Percentiles rank a stretch among this genome's conserved stretches.
Conservation (phyloP, 2,797 vertebrate genomes). For the Heteromormyrus szaboi region DNA sequence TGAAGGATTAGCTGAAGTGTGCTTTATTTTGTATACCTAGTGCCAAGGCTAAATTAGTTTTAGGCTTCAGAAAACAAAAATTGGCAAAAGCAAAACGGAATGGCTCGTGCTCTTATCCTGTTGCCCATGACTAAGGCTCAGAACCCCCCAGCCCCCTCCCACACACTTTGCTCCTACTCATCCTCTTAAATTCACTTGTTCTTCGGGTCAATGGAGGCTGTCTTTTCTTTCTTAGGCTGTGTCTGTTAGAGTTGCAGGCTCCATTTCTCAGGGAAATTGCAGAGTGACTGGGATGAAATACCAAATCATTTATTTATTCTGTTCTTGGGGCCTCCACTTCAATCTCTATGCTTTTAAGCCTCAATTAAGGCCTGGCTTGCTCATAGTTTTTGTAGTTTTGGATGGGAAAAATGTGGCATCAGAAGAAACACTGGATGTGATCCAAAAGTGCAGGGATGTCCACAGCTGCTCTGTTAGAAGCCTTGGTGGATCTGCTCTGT, state of each 20-base stretch:
- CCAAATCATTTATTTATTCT: not conserved
- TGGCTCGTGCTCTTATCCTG: not conserved
- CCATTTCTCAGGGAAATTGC: not conserved
- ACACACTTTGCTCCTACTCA: not conserved
- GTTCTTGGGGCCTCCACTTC: not conserved
- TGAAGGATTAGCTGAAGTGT: not conserved
- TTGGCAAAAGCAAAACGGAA: not conserved
- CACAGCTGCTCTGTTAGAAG: not conserved
- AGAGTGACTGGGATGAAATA: not conserved
- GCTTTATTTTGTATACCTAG: not conserved
- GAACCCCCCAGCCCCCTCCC: not conserved
- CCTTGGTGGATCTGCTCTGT: not conserved
- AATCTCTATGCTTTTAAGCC: not conserved
- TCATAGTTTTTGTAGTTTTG: not conserved
- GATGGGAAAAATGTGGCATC: not conserved
- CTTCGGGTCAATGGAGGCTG: not conserved
- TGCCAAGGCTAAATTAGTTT: not conserved
- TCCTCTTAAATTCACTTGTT: not conserved
- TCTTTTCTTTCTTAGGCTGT: not conserved
- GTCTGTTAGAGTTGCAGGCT: not conserved
- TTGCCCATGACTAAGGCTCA: not conserved
- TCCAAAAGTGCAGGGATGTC: not conserved
- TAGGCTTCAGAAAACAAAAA: not conserved
- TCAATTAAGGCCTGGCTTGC: not conserved
- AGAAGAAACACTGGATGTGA: not conserved